These are phyloP conservation scores for Gymnothorax javanicus DNA, from an alignment of 2,797 vertebrate species.

Conservation along the genomic window DNA sequence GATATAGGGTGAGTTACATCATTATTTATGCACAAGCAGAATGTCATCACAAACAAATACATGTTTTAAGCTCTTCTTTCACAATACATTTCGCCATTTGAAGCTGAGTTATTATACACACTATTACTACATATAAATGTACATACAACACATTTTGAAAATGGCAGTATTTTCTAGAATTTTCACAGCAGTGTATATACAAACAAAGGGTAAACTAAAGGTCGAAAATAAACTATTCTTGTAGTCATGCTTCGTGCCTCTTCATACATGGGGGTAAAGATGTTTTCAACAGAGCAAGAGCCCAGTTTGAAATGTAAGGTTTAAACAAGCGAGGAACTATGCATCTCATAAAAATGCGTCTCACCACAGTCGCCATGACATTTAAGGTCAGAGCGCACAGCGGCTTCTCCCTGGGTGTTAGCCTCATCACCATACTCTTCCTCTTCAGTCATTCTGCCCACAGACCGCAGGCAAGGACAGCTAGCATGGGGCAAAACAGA, in stretches of 20 bases:
- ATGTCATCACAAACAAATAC: not conserved
- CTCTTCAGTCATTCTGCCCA: conserved; percentile 77
- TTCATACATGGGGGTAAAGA: no score
- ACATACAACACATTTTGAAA: not conserved
- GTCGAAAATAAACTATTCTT: not conserved
- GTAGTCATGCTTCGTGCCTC: not conserved
- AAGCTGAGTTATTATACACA: not conserved
- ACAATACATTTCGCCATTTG: not conserved
- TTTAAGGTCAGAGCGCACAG: conserved; percentile 72
- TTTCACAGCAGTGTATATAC: not conserved
- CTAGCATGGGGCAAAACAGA: conserved; percentile 64
- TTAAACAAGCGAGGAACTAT: not conserved
- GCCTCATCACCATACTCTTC: conserved; percentile 76
- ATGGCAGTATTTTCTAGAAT: not conserved
- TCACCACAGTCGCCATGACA: conserved; percentile 72
- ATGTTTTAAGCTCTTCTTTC: not conserved
- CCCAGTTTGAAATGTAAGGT: not conserved
- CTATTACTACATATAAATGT: not conserved
- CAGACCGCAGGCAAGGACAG: conserved; percentile 77
- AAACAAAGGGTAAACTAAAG: not conserved
- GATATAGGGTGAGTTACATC: not conserved
- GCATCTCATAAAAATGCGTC: conserved; percentile 59
- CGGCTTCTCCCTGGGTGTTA: conserved; percentile 70
- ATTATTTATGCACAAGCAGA: not conserved
- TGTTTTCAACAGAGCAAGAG: not conserved